These are phyloP conservation scores for Columba janthina DNA, from an alignment of 2,113 vertebrate genomes.

Conservation along the genomic window DNA sequence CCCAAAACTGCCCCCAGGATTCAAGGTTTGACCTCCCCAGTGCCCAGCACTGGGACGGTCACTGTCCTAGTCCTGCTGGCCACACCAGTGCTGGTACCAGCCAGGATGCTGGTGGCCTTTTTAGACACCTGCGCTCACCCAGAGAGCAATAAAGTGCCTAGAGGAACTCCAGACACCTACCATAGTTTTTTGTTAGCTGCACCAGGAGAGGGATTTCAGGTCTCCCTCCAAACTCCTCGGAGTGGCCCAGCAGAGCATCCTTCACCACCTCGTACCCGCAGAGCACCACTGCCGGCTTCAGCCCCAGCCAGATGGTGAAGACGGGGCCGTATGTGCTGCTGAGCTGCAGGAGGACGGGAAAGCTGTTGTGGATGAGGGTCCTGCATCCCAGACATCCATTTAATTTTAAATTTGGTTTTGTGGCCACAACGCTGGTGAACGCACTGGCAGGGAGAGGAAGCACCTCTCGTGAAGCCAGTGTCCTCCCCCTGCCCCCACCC, in stretches of 20 bases:
- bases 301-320: constrained; percentile 64
- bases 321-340: constrained; percentile 13
- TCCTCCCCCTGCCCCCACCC: rapidly evolving
- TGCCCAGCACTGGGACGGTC: too few species aligned
- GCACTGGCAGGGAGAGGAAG: not conserved
- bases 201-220: not conserved
- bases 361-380: not conserved
- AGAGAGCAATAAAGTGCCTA: not conserved
- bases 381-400: rapidly evolving
- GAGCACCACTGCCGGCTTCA: constrained; percentile 33
- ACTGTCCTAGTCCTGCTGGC: too few species aligned
- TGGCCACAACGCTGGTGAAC: rapidly evolving
- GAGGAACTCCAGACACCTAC: not conserved
- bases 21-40: too few species aligned
- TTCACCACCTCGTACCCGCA: constrained; percentile 31
- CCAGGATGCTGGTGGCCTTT: too few species aligned
- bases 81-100: too few species aligned
- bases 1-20: too few species aligned
- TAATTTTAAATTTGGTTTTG: rapidly evolving
- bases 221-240: constrained; percentile 46
- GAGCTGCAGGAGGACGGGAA: constrained; percentile 2
- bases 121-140: not conserved
- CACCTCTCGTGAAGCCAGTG: rapidly evolving
- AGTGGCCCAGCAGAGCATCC: constrained; percentile 56
- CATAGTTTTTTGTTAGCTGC: not conserved